Evolutionary conservation across 2,797 vertebrate species (phyloP).

Genomic region (Pristis pectinata): DNA sequence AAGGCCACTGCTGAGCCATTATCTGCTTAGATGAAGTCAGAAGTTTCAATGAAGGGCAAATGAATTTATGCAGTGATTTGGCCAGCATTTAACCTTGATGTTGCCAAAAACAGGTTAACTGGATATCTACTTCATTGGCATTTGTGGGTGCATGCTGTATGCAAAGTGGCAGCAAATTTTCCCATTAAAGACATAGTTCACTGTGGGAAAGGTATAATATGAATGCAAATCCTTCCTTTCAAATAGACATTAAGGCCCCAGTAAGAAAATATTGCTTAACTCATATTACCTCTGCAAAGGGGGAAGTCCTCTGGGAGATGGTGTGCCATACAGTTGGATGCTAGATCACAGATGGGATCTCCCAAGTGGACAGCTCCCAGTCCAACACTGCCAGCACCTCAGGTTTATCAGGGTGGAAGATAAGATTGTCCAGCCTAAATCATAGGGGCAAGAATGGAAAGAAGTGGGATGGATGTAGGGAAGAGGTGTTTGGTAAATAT

Average conservation of each 20-base stretch:
- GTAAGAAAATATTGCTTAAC: neutral
- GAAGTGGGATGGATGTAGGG: neutral
- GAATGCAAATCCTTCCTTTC: neutral
- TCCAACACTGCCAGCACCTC: slow-evolving; percentile 67
- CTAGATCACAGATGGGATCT: slow-evolving; percentile 65
- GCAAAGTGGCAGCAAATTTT: neutral
- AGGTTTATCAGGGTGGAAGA: slow-evolving; percentile 65
- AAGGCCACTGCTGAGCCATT: neutral
- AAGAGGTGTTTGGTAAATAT: neutral
- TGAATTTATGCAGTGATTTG: neutral
- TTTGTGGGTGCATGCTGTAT: neutral
- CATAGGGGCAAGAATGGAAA: slow-evolving; percentile 42
- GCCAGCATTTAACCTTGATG: neutral
- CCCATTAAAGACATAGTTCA: neutral
- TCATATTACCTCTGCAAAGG: slow-evolving; percentile 57
- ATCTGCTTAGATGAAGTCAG: neutral
- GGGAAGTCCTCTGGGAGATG: slow-evolving; percentile 56
- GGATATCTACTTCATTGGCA: neutral
- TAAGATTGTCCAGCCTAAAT: slow-evolving; percentile 65
- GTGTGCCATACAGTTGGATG: slow-evolving; percentile 60
- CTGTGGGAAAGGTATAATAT: neutral
- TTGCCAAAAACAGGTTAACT: neutral
- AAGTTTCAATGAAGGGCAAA: neutral
- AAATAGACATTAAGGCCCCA: neutral
- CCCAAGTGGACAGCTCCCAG: slow-evolving; percentile 71